Evolutionary conservation across 1,140 invertebrate species (phyloP), one percentile per base, ranked within the genome.

Genomic region (Tenebrio molitor): DNA sequence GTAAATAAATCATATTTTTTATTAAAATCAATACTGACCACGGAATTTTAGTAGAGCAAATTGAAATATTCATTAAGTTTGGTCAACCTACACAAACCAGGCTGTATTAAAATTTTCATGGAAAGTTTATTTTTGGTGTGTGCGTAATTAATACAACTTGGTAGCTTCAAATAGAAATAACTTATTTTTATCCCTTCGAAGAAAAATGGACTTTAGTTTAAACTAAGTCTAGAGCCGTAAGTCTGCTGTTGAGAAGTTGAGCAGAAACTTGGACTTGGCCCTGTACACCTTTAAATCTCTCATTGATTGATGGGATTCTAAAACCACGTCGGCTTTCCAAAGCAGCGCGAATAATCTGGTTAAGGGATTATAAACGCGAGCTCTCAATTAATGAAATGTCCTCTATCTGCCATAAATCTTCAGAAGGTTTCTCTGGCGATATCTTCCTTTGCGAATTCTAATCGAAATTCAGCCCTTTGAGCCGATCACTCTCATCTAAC

Each of bases 361-460:
- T 71, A 71, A 46, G 41, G 69, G 69, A 71, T 71, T 71, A 71
- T 71, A 71, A 71, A 71, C 58, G 53, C 53, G 62, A 71, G 69
- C 69, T 71, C 69, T 71, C 69, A 71, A 71, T 71, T 71, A 71
- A 71, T 71, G 69, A 71, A 71, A 64, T 64, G 53, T 71, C 50
- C 50, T 41, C 69, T 42, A 58, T 71, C 41, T 65, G 62, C 69
- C 44, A 71, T 71, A 71, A 71, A 71, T 71, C 69, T 65, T 16
- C 29, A 14, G 46, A 62, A 19, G 36, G 36, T 58, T 69, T 34
- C 50, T 62, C 36, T 19, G 50, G 46, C 50, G 50, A 70, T 70
- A 53, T 70, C 58, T 70, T 41, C 46, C 68, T 70, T 34, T 58
- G 39, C 50, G 50, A 58, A 58, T 58, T 58, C 68, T 70, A 62